Conservation (phyloP, 2,888 invertebrate species). For the Hoplodrina blanda region DNA sequence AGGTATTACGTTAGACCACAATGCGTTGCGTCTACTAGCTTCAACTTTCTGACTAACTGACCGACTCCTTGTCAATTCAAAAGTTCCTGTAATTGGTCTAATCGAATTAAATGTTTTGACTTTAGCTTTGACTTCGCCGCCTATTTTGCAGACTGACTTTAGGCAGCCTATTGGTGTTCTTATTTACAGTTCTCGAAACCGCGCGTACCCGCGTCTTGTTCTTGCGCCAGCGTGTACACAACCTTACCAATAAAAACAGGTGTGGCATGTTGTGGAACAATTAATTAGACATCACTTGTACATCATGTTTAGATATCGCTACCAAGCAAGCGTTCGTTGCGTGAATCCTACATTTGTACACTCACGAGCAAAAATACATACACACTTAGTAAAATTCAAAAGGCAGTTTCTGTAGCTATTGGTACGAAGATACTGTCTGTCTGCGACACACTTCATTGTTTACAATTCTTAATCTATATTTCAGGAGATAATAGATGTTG, state of each 20-base stretch:
- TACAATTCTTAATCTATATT: no score
- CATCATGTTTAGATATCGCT: conserved; percentile 54
- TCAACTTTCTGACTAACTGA: no score
- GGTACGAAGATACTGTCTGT: neutral
- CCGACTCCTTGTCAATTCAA: no score
- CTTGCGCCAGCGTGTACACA: conserved; percentile 9
- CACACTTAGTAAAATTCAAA: neutral
- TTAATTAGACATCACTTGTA: conserved; percentile 64
- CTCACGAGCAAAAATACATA: conserved; percentile 2
- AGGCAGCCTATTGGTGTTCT: neutral
- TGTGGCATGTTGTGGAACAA: conserved; percentile 60
- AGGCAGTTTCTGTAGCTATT: neutral
- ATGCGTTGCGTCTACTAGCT: no score
- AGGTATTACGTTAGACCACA: no score
- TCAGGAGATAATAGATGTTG: no score
- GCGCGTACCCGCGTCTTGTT: conserved; percentile 5
- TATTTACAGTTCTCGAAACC: neutral
- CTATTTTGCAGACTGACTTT: no score
- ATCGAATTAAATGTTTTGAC: no score
- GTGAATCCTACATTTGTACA: conserved; percentile 48
- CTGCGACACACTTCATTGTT: no score
- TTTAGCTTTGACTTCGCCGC: no score
- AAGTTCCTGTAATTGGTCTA: no score
- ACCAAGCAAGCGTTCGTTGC: conserved; percentile 35
- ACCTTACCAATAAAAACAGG: conserved; percentile 43